Base-by-base conservation (phyloP, 2,888 invertebrate genomes). In the Ditula angustiorana region DNA sequence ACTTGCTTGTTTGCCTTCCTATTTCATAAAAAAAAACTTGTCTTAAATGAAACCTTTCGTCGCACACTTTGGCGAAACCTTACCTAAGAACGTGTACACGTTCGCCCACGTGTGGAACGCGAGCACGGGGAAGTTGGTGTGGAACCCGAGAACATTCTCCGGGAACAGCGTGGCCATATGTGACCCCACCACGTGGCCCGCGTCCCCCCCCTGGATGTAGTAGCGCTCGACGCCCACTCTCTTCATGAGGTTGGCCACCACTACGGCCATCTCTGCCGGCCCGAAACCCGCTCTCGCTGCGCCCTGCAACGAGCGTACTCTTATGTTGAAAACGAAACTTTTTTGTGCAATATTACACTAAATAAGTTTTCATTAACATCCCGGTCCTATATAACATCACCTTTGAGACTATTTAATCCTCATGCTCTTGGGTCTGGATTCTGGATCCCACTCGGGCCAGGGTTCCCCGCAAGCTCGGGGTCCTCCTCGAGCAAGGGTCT, bases 131-230 rank as follows among this genome's bases (percentile, higher is more conserved):
- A 95, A 93, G 77, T 95, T 96, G 0, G 94, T 85, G 74, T 96
- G 96, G 55, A 93, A 84, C 0, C 92, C 92, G 0, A 85, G 69
- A 0, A 94, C 81, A 0, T 89, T 80, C 0, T 92, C 86, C 0
- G 96, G 96, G 82, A 94, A 96, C 16, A 95, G 69, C 0, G 94
- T 92, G 0, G 95, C 94, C 86, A 97, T 88, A 16, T 89, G 76
- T 0, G 93, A 84, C 0, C 93, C 94, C 3, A 96, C 93, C 0
- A 91, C 16, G 3, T 95, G 89, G 0, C 97, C 97, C 92, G 95
- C 94, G 78, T 96, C 96, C 0, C 96, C 96, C 0, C 96, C 96
- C 72, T 97, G 96, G 0, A 95, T 82, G 75, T 95, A 96, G 83
- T 94, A 97, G 64, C 92, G 86, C 0, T 93, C 71, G 76, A 93